These are phyloP conservation scores for Artemia franciscana DNA, from an alignment of 1,140 invertebrate genomes.

Conservation along the genomic window DNA sequence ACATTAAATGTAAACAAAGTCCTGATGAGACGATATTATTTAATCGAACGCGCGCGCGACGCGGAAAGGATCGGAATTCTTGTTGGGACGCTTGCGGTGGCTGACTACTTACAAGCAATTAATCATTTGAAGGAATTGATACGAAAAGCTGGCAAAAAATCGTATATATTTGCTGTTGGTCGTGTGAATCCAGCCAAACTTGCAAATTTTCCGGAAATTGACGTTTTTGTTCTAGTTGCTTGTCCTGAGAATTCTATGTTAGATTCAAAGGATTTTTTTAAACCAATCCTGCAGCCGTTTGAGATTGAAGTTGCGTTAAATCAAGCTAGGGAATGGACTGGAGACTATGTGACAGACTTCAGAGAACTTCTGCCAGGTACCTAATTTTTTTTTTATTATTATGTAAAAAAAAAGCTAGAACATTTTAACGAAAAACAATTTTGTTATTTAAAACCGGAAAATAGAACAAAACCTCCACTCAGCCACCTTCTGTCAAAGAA, in stretches of 20 bases:
- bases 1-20: conserved; percentile 16
- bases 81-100: conserved; percentile 59
- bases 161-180: conserved; percentile 72
- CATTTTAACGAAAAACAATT: no score
- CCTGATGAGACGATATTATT: conserved; percentile 50
- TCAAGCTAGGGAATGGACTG: conserved; percentile 28
- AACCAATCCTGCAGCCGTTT: conserved; percentile 70
- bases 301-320: conserved; percentile 73
- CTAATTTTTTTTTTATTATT: background rate
- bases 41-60: conserved; percentile 71
- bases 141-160: conserved; percentile 45
- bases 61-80: conserved; percentile 62
- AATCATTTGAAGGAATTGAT: conserved; percentile 42
- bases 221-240: conserved; percentile 67
- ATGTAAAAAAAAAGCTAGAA: no score
- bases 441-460: no score
- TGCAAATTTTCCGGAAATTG: conserved; percentile 77
- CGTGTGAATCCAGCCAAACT: conserved; percentile 77
- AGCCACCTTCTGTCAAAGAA: no score
- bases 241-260: conserved; percentile 64
- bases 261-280: conserved; percentile 60
- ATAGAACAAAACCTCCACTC: no score
- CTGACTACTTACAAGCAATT: conserved; percentile 54
- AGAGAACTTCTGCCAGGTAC: conserved; percentile 38
- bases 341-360: conserved; percentile 49